Percentiles rank a stretch among this genome's conserved stretches.
These are phyloP conservation scores for Ceyx margarethae DNA, from an alignment of 2,113 vertebrate genomes.

Conservation along the genomic window DNA sequence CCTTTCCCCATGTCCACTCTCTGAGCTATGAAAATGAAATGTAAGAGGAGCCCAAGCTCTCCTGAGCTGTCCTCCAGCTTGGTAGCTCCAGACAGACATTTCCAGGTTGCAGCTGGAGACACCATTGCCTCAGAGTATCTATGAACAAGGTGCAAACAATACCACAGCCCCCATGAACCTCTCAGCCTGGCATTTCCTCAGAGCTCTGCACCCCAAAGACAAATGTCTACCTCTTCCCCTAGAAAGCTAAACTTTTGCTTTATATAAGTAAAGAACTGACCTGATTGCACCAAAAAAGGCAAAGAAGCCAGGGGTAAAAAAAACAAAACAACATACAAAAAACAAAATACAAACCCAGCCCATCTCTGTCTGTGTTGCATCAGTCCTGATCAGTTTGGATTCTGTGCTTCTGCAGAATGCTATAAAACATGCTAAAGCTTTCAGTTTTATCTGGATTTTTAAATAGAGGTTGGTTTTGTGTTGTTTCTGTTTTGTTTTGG, in stretches of 20 bases:
- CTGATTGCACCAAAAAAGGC: background rate
- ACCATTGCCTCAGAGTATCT: background rate
- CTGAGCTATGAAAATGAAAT: background rate
- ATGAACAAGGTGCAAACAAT: background rate
- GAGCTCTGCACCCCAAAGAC: background rate
- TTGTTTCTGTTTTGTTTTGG: too few relatives aligned
- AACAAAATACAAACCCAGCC: background rate
- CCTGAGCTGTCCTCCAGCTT: background rate
- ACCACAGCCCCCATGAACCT: background rate
- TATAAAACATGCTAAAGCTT: background rate
- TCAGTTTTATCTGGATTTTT: background rate
- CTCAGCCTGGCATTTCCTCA: background rate
- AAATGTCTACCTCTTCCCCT: background rate
- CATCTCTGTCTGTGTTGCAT: background rate
- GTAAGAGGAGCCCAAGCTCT: background rate
- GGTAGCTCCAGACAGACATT: background rate
- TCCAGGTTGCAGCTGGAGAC: background rate
- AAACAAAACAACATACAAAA: background rate
- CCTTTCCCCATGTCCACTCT: background rate
- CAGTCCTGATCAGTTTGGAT: background rate
- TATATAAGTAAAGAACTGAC: background rate
- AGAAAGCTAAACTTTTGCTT: background rate
- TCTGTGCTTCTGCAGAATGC: background rate
- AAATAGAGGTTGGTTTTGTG: background rate
- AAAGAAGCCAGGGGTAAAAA: background rate